Conservation (phyloP, 2,888 invertebrate genomes). For the Lasiommata megera region DNA sequence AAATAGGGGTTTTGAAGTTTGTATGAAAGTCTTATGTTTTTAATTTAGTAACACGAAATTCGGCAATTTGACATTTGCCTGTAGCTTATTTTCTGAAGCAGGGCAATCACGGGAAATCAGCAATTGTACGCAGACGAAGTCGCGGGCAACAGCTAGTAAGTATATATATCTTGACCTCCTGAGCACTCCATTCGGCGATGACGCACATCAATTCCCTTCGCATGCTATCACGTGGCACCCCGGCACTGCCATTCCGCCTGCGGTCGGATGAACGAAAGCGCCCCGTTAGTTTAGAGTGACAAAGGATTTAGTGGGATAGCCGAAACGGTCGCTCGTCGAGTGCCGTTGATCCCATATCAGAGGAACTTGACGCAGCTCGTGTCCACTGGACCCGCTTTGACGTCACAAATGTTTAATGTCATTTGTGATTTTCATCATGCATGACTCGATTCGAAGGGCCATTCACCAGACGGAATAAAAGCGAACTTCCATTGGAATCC, state of each 20-base stretch:
- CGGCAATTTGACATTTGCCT: too few relatives aligned
- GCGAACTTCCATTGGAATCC: too few relatives aligned
- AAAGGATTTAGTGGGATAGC: slow-evolving; percentile 27
- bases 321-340: slow-evolving; percentile 29
- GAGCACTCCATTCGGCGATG: neutral
- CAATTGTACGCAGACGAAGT: too few relatives aligned
- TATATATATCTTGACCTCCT: too few relatives aligned
- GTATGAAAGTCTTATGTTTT: too few relatives aligned
- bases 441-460: too few relatives aligned
- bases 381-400: neutral
- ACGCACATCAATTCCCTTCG: neutral
- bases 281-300: slow-evolving; percentile 24
- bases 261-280: slow-evolving; percentile 16
- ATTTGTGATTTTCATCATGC: neutral
- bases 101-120: too few relatives aligned
- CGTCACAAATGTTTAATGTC: neutral
- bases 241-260: neutral
- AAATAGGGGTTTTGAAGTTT: too few relatives aligned
- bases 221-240: neutral
- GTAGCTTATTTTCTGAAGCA: too few relatives aligned
- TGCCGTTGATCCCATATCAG: slow-evolving; percentile 35
- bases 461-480: too few relatives aligned
- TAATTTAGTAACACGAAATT: too few relatives aligned
- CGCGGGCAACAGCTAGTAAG: too few relatives aligned
- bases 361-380: slow-evolving; percentile 37